phyloP scores from a whole-genome alignment of 1,140 invertebrate species.

The Gonioctena quinquepunctata region DNA sequence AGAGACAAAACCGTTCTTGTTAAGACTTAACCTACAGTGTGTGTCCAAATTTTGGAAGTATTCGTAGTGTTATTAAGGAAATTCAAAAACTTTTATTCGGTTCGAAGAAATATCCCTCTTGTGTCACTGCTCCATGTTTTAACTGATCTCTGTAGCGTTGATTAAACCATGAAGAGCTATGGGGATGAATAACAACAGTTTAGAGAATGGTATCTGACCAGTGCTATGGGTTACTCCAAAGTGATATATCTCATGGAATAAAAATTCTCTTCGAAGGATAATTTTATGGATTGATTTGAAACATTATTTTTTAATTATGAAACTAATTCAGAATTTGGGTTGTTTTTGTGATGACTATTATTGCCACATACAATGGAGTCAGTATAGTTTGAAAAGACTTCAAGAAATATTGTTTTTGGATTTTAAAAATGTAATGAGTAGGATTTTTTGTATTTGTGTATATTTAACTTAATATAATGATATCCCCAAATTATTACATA shows the following conservation, averaged over 20 bases:
- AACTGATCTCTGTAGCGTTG: not conserved
- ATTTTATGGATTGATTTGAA: not conserved
- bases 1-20: not conserved
- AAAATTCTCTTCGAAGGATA: not conserved
- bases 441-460: too few species aligned
- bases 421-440: too few species aligned
- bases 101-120: not conserved
- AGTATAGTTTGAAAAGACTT: too few species aligned
- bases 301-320: not conserved
- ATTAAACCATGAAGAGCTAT: not conserved
- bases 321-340: not conserved
- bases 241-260: not conserved
- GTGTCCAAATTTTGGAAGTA: not conserved
- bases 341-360: not conserved
- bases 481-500: too few species aligned
- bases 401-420: too few species aligned
- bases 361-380: too few species aligned
- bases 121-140: not conserved
- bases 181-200: not conserved
- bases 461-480: too few species aligned
- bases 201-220: not conserved
- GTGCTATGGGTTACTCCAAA: not conserved
- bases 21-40: not conserved
- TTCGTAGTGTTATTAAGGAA: not conserved
- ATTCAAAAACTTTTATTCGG: not conserved